Evolutionary conservation across 2,888 invertebrate species (phyloP), one percentile per base, ranked within the genome.

Genomic region (Eretmocerus hayati): DNA sequence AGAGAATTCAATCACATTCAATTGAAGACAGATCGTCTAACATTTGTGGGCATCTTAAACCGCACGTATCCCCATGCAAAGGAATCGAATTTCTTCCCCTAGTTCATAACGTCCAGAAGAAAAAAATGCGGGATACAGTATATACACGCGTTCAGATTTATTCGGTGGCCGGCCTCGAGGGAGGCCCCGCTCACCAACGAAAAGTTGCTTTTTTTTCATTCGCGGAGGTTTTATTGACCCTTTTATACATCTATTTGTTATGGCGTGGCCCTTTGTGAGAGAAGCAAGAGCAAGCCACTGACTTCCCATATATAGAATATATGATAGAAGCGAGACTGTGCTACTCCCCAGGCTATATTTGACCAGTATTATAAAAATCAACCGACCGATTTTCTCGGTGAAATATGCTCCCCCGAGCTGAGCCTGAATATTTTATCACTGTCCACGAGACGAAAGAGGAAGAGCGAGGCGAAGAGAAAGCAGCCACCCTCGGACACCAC

Each of bases 321-420:
- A n/a, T n/a, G n/a, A n/a, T n/a, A n/a, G n/a, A n/a, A n/a, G n/a
- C n/a, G n/a, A n/a, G n/a, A n/a, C n/a, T n/a, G n/a, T n/a, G 11
- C 37, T 22, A 4, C 60, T 67, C 69, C 69, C 69, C 60, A 63
- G 66, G 67, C 71, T 67, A 67, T 70, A 71, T 71, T 71, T 71
- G 71, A 69, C 71, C 70, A 70, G 71, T 69, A 71, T 71, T 71
- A 71, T 71, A 71, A 71, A 71, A 71, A 71, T 71, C 71, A 71
- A 71, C 69, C 71, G 69, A 71, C 68, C 71, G 70, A 71, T 71
- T 71, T 71, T 65, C 68, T 66, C 62, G 64, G 62, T 71, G 66
- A 71, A 70, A 69, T 70, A 70, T 70, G 63, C 62, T 61, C 66
- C 69, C 68, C 56, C 53, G 64, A 62, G 61, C 63, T 61, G 59